Conservation (phyloP, 2,113 vertebrate species). For the Hepsetus odoe region DNA sequence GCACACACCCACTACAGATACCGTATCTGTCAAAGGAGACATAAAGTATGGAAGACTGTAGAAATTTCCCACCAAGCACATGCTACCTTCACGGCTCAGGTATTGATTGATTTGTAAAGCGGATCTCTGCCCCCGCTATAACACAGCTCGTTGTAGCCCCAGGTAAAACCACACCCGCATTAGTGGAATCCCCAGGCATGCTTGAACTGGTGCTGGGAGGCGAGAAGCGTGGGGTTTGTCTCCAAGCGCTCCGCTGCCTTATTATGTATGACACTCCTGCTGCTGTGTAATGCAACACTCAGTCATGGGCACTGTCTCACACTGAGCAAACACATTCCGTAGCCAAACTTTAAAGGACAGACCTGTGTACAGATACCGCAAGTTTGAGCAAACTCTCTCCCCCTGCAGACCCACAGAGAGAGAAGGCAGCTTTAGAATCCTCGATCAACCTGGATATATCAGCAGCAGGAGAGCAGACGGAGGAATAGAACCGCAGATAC, state of each 20-base stretch:
- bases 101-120: slow-evolving; percentile 42
- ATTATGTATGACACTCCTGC: slow-evolving; percentile 49
- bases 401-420: background rate
- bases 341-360: slow-evolving; percentile 13
- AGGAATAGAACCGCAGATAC: no score
- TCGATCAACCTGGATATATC: background rate
- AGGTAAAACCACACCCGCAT: slow-evolving; percentile 46
- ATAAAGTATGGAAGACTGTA: background rate
- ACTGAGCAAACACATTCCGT: slow-evolving; percentile 48
- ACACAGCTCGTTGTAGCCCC: background rate
- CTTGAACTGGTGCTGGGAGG: slow-evolving; percentile 4
- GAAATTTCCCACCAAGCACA: background rate
- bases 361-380: slow-evolving; percentile 23
- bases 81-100: slow-evolving; percentile 18
- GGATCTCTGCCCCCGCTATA: background rate
- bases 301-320: slow-evolving; percentile 32
- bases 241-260: slow-evolving; percentile 28
- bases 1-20: background rate
- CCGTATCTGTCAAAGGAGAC: background rate
- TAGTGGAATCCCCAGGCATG: slow-evolving; percentile 42
- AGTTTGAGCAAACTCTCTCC: slow-evolving; percentile 4
- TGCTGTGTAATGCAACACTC: slow-evolving; percentile 49
- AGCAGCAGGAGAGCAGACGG: background rate
- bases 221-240: slow-evolving; percentile 13
- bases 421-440: background rate